Conservation (phyloP, 2,113 vertebrate genomes). For the Tautogolabrus adspersus region DNA sequence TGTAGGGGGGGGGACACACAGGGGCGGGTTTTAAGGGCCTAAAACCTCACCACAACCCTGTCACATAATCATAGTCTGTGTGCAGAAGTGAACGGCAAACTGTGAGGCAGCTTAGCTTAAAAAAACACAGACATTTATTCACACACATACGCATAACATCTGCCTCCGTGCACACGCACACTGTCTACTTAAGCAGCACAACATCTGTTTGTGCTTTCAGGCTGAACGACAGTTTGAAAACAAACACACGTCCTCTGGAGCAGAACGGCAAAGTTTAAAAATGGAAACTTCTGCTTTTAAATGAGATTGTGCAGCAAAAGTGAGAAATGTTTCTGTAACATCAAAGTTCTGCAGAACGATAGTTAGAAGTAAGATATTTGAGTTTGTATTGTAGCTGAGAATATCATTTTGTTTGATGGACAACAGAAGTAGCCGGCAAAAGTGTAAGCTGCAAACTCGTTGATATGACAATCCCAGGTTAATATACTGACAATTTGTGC, state of each 20-base stretch:
- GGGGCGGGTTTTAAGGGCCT: no score
- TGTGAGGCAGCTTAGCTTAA: slow-evolving; percentile 16
- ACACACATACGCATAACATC: slow-evolving; percentile 31
- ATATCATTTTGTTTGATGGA: no score
- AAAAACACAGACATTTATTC: slow-evolving; percentile 16
- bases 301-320: neutral
- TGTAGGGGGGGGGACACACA: neutral
- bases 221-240: slow-evolving; percentile 38
- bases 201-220: slow-evolving; percentile 65
- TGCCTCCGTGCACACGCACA: slow-evolving; percentile 12
- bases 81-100: slow-evolving; percentile 23
- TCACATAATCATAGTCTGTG: neutral
- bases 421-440: no score
- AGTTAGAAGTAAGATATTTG: no score
- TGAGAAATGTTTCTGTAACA: neutral
- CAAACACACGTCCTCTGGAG: slow-evolving; percentile 39
- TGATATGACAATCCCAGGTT: no score
- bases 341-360: no score
- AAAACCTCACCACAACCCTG: neutral
- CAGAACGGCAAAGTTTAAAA: slow-evolving; percentile 17
- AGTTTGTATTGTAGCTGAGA: no score
- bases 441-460: no score
- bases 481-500: no score
- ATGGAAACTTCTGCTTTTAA: slow-evolving; percentile 64
- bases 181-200: slow-evolving; percentile 21